Percentiles rank a stretch among this genome's conserved stretches.
Conservation (phyloP, 1,140 invertebrate species). For the Zaprionus lachaisei region DNA sequence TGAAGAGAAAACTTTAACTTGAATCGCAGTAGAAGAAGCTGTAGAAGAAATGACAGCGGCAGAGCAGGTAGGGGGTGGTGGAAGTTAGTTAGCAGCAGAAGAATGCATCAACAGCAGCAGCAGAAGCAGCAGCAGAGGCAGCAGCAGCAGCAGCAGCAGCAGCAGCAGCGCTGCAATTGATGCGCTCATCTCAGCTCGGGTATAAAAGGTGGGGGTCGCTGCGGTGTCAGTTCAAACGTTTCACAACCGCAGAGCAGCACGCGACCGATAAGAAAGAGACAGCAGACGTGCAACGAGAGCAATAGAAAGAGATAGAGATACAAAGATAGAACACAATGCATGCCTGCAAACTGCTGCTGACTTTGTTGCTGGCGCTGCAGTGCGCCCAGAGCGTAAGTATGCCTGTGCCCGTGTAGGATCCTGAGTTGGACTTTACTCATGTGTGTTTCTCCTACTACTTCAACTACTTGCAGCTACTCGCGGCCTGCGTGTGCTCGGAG, state of each 20-base stretch:
- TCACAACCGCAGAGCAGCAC: constrained; percentile 56
- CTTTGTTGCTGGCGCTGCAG: constrained; percentile 52
- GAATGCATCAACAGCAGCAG: constrained; percentile 7
- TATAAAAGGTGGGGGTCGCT: constrained; percentile 70
- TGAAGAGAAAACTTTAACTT: constrained; percentile 34
- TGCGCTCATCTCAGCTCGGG: constrained; percentile 29
- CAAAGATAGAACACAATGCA: constrained; percentile 22
- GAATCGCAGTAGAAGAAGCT: constrained; percentile 29
- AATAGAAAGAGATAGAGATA: constrained; percentile 1
- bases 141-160: not conserved
- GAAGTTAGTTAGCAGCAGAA: not conserved
- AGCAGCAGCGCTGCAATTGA: constrained; percentile 16
- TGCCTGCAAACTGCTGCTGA: constrained; percentile 56
- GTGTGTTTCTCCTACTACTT: not conserved
- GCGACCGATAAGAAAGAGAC: constrained; percentile 59
- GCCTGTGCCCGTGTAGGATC: constrained; percentile 24
- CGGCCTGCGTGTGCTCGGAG: constrained; percentile 79
- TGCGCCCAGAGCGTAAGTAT: constrained; percentile 50
- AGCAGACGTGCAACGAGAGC: not conserved
- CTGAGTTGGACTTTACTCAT: constrained; percentile 1
- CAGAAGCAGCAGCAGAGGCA: too few species aligned
- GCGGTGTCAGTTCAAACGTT: constrained; percentile 71
- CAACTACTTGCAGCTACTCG: constrained; percentile 45
- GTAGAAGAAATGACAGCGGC: not conserved
- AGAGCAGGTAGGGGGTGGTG: constrained; percentile 2